phyloP scores from a whole-genome alignment of 2,888 invertebrate genomes.

The Pteria penguin region DNA sequence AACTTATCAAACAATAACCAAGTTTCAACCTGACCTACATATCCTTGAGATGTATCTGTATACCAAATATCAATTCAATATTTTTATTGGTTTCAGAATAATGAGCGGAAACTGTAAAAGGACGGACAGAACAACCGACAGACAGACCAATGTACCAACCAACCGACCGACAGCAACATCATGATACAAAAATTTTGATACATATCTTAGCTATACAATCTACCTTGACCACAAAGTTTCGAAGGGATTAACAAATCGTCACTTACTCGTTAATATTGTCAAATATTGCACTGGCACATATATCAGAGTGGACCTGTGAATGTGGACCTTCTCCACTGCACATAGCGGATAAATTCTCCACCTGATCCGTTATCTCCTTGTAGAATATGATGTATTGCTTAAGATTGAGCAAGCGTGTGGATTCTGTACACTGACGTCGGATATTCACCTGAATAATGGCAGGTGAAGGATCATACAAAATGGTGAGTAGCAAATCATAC shows the following conservation, averaged over 20 bases:
- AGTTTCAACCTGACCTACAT: background rate
- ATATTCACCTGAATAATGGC: constrained; percentile 67
- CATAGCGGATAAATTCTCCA: constrained; percentile 57
- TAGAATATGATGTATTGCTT: constrained; percentile 85
- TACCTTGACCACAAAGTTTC: too few species aligned
- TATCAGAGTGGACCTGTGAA: constrained; percentile 45
- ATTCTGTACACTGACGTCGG: constrained; percentile 80
- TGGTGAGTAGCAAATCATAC: too few species aligned
- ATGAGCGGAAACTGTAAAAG: too few species aligned
- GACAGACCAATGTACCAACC: too few species aligned
- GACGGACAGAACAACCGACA: too few species aligned
- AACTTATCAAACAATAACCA: background rate
- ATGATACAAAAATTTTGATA: too few species aligned
- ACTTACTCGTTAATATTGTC: constrained; percentile 45
- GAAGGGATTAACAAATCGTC: too few species aligned
- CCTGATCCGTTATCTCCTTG: constrained; percentile 76
- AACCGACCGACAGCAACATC: too few species aligned
- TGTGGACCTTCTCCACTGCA: constrained; percentile 16
- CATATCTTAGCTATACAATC: too few species aligned
- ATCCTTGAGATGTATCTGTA: background rate
- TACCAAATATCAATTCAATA: background rate
- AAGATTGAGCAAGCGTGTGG: constrained; percentile 84
- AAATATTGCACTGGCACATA: constrained; percentile 74
- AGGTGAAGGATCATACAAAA: constrained; percentile 21
- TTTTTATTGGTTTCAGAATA: too few species aligned